Base-by-base conservation (phyloP, 2,113 vertebrate genomes). In the Delphinapterus leucas region DNA sequence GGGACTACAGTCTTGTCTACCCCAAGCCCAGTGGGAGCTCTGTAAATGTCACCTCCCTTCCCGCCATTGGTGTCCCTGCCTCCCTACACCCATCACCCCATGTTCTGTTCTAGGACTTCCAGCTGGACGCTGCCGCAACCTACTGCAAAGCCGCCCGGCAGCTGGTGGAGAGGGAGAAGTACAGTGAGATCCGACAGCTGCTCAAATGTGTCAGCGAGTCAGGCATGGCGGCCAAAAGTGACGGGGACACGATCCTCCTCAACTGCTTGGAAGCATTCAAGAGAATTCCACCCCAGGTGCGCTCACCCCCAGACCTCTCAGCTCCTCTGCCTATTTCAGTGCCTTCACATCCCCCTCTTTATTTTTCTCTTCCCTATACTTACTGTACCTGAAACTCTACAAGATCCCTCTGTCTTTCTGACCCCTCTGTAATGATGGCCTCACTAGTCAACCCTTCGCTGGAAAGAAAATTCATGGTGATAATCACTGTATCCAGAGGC, bases 181-280 rank as follows among this genome's bases (percentile, higher is more conserved):
- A 99, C 31, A 95, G 98, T 0, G 99, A 99, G 67, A 99, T 99
- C 77, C 98, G 99, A 38, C 99, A 99, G 98, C 99, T 99, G 92
- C 99, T 99, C 60, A 99, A 99, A 94, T 99, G 99, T n/a, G 99
- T 99, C 81, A 98, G 98, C 0, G 99, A 99, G 97, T 99, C 99
- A 0, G 99, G 99, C 92, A 98, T 99, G 9, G 99, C 99, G 80
- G 99, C 99, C 88, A 99, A 99, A 97, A 99, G 98, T 9, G 99
- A 99, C 47, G 99, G 99, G 3, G 99, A 99, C 82, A 98, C 98
- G 89, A 99, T 99, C 92, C 98, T 99, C 95, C 99, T 99, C 73
- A 99, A 98, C 98, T 99, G 99, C 23, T 97, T 99, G 88, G 98
- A 99, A 33, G 97, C 98, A 0, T 99, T 99, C 68, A 99, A 98